A percentile compares a stretch with the other conserved stretches of the same genome.
Evolutionary conservation across 2,888 invertebrate genomes (phyloP).

Genomic region (Dasysyrphus tricinctus): DNA sequence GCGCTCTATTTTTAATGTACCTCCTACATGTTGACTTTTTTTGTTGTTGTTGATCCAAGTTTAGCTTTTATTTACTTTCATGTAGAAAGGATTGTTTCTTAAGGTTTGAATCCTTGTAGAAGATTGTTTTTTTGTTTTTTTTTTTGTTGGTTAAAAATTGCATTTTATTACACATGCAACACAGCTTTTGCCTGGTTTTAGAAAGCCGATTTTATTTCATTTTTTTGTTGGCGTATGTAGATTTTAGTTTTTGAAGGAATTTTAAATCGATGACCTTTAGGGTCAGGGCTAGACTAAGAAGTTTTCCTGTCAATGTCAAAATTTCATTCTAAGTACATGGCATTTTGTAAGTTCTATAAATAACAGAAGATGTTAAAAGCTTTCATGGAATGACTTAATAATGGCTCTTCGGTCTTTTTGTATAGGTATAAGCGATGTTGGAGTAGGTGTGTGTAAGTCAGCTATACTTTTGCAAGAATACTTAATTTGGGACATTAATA

Average conservation of each 20-base stretch:
- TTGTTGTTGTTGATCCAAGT: background rate
- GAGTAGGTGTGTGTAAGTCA: background rate
- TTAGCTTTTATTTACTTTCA: background rate
- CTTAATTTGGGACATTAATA: background rate
- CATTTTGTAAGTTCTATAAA: constrained; percentile 11
- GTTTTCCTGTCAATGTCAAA: constrained; percentile 13
- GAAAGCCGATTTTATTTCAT: constrained; percentile 1
- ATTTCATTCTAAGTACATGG: background rate
- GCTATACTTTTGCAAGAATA: background rate
- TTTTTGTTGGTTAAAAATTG: background rate
- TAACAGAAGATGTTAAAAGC: background rate
- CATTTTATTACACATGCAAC: constrained; percentile 20
- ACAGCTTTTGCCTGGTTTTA: constrained; percentile 8
- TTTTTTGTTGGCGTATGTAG: background rate
- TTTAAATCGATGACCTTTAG: constrained; percentile 15
- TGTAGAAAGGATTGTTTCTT: background rate
- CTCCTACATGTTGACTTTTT: background rate
- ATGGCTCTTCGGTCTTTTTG: background rate
- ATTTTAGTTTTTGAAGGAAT: background rate
- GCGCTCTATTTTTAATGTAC: background rate
- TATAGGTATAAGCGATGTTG: too few species aligned
- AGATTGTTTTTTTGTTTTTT: background rate
- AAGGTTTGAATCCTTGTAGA: background rate
- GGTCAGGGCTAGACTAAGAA: constrained; percentile 12
- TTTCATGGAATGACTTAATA: background rate